Percentiles rank a stretch among this genome's conserved stretches.
Evolutionary conservation across 2,113 vertebrate species (phyloP).

Genomic region (Taxidea taxus): DNA sequence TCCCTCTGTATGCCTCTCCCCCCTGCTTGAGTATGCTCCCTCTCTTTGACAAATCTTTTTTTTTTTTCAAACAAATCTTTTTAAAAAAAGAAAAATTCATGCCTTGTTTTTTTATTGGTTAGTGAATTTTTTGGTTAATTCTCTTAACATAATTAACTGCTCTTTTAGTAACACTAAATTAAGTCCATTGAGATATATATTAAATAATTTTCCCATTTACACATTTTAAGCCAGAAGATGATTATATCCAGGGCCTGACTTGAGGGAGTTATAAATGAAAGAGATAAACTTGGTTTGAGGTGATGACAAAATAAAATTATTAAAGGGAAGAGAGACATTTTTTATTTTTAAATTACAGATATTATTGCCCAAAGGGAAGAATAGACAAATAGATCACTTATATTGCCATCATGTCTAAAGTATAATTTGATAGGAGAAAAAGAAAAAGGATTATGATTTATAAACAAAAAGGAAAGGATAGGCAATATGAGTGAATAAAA

Average conservation of each 20-base stretch:
- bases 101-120: neutral
- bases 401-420: constrained; percentile 17
- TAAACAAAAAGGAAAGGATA: neutral
- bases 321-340: constrained; percentile 4
- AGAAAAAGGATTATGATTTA: constrained; percentile 11
- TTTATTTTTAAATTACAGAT: constrained; percentile 42
- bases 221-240: constrained; percentile 16
- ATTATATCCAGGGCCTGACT: neutral
- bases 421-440: constrained; percentile 34
- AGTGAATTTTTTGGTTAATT: neutral
- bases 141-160: neutral
- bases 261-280: constrained; percentile 37
- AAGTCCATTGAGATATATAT: neutral
- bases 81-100: neutral
- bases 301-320: constrained; percentile 49
- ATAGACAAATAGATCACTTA: constrained; percentile 24
- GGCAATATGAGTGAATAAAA: neutral
- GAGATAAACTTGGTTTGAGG: constrained; percentile 23
- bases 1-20: too few relatives aligned
- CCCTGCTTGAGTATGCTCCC: too few relatives aligned
- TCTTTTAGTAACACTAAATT: neutral
- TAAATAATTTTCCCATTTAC: neutral
- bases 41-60: too few relatives aligned
- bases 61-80: too few relatives aligned
- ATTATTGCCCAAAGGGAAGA: constrained; percentile 35